A percentile compares a stretch with the other conserved stretches of the same genome.
Evolutionary conservation across 2,797 vertebrate species (phyloP).

Genomic region (Nannoperca australis): DNA sequence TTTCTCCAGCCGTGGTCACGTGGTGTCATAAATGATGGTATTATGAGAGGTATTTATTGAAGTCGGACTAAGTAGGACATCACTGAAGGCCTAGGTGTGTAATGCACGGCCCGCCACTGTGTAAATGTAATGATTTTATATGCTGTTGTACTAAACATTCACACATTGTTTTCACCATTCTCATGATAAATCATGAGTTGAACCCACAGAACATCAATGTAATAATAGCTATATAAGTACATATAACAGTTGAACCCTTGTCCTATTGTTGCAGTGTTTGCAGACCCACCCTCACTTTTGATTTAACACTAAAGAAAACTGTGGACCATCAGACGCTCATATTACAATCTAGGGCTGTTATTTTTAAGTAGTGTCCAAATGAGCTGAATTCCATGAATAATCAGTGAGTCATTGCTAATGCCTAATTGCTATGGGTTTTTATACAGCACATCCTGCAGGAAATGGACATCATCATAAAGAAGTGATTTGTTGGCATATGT

Average conservation of each 20-base stretch:
- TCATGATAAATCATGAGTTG: no score
- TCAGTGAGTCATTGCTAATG: constrained; percentile 36
- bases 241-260: not conserved
- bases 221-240: no score
- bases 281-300: not conserved
- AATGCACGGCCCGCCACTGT: no score
- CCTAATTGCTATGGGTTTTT: constrained; percentile 22
- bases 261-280: not conserved
- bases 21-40: no score
- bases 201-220: no score
- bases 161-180: no score
- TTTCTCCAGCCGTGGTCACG: no score
- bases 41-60: no score
- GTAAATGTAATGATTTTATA: no score
- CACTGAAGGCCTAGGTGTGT: no score
- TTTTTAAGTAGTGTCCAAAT: constrained; percentile 17
- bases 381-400: constrained; percentile 29
- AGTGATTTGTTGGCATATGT: constrained; percentile 37
- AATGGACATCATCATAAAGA: constrained; percentile 51
- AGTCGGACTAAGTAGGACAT: no score
- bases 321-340: not conserved
- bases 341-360: constrained; percentile 1
- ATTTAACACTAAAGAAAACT: not conserved
- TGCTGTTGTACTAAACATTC: no score
- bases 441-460: constrained; percentile 57